These are phyloP conservation scores for Cecropterus lyciades DNA, from an alignment of 1,140 invertebrate genomes.

Conservation along the genomic window DNA sequence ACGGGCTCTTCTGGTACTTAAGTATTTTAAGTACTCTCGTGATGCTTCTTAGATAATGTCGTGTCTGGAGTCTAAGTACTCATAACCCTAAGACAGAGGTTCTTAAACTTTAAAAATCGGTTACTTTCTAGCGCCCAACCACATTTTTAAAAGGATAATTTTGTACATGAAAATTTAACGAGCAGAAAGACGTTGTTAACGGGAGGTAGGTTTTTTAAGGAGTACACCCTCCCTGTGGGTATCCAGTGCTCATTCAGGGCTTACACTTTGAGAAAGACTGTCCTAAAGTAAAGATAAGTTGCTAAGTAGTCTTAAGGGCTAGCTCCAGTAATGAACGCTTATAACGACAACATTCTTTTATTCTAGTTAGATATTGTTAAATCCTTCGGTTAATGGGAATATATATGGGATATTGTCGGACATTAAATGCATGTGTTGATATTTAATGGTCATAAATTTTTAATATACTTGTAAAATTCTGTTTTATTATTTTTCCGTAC, in stretches of 20 bases:
- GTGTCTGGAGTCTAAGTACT: conserved; percentile 32
- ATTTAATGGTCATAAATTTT: not conserved
- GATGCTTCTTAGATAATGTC: conserved; percentile 40
- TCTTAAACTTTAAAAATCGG: too few species aligned
- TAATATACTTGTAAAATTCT: not conserved
- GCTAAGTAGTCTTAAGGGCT: conserved; percentile 16
- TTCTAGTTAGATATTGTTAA: conserved; percentile 1
- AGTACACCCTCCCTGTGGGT: too few species aligned
- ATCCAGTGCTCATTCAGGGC: too few species aligned
- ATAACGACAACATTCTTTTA: not conserved
- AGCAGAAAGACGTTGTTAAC: too few species aligned
- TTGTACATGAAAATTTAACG: too few species aligned
- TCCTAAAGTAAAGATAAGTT: conserved; percentile 37
- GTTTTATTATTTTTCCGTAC: not conserved
- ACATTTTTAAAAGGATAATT: too few species aligned
- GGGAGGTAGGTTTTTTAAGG: too few species aligned
- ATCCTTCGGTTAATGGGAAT: not conserved
- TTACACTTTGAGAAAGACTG: too few species aligned
- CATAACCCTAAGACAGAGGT: conserved; percentile 22
- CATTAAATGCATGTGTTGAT: not conserved
- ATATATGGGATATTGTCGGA: not conserved
- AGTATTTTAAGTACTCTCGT: conserved; percentile 39
- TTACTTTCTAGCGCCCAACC: too few species aligned
- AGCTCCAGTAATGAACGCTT: too few species aligned
- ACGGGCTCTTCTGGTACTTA: conserved; percentile 17